Base-by-base conservation (phyloP, 2,797 vertebrate genomes). In the Alcedo quadribrachys region DNA sequence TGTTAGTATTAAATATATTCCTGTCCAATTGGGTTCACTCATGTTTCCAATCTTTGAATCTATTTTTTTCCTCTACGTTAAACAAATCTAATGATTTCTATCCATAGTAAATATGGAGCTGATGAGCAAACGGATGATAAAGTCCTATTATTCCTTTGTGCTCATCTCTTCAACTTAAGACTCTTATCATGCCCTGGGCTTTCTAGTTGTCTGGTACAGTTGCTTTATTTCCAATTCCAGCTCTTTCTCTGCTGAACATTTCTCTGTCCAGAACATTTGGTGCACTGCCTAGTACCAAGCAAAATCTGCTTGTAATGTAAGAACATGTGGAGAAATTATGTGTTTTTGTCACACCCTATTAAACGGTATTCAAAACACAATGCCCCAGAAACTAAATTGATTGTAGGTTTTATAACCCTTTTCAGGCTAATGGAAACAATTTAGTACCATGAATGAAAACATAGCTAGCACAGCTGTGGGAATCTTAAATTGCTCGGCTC, bases 331-430 rank as follows among this genome's bases (percentile, higher is more conserved):
- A 94, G 93, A 97, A 97, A 96, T 96, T 96, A 97, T 95, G 94
- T 97, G 95, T 93, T 97, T 97, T 97, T 97, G 96, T 97, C 97
- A 97, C 94, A 97, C 95, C 94, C 95, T 97, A 96, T 97, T 97
- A 97, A 97, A 97, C 3, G 46, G 94, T 97, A 97, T 97, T 97
- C 97, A 97, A 97, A 98, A 97, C 93, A 97, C 96, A 97, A 97
- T 97, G 93, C 96, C 95, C 90, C 94, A 97, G 96, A 98, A 98
- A 97, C 95, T 88, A 97, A 97, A 97, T 94, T 97, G 96, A 97
- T 97, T 97, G 93, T 96, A 95, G 94, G 92, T 97, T 98, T 97
- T 97, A 97, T 97, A 97, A 97, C 92, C 93, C 95, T 97, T 96
- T 97, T 92, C 95, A 96, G 91, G 71, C 95, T 96, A 97, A 97